phyloP scores from a whole-genome alignment of 1,140 invertebrate genomes.

The Pinna nobilis region DNA sequence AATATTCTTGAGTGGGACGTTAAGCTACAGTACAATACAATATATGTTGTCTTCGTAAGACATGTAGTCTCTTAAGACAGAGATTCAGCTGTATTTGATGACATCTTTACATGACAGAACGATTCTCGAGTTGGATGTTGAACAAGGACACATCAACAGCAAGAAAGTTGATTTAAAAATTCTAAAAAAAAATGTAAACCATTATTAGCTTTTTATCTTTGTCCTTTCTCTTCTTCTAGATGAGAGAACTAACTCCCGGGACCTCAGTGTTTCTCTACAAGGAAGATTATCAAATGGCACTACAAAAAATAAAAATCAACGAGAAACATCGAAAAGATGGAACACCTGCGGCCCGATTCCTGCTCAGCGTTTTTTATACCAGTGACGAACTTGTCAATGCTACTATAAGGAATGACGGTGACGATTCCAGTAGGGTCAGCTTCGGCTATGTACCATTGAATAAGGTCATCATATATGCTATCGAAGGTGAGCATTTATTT shows the following conservation, averaged over 20 bases:
- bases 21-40: no score
- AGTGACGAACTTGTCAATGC: constrained; percentile 14
- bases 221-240: neutral
- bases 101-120: no score
- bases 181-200: no score
- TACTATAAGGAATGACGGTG: constrained; percentile 10
- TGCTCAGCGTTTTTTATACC: constrained; percentile 8
- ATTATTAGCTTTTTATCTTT: neutral
- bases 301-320: constrained; percentile 11
- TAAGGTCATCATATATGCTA: constrained; percentile 14
- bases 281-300: neutral
- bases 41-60: no score
- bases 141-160: no score
- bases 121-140: no score
- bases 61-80: no score
- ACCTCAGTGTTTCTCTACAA: constrained; percentile 16
- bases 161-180: no score
- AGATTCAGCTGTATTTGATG: no score
- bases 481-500: neutral
- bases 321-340: constrained; percentile 6
- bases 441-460: constrained; percentile 5
- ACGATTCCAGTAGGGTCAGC: neutral
- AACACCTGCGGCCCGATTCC: constrained; percentile 7
- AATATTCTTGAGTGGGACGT: no score
- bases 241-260: constrained; percentile 8